Evolutionary conservation across 2,797 vertebrate genomes (phyloP).

Genomic region (Ispidina lecontei): DNA sequence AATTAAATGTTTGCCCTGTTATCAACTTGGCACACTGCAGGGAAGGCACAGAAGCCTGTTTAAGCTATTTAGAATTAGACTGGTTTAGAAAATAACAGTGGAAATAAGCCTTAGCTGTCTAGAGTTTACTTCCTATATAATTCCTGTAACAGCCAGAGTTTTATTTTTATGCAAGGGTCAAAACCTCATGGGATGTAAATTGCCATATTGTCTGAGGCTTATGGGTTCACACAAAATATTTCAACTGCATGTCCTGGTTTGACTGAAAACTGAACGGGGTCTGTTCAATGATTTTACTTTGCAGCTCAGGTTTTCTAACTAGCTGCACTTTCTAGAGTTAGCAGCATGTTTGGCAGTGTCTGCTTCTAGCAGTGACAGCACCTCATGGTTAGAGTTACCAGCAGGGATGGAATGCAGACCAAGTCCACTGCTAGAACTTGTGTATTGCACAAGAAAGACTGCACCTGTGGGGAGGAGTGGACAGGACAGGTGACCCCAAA

Average conservation of each 20-base stretch:
- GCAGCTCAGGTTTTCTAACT: too few relatives aligned
- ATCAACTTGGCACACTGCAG: conserved; percentile 32
- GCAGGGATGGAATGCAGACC: too few relatives aligned
- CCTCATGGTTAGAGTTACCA: too few relatives aligned
- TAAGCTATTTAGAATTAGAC: conserved; percentile 22
- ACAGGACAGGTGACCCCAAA: too few relatives aligned
- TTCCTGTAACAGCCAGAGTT: not conserved
- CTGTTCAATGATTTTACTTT: too few relatives aligned
- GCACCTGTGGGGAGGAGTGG: too few relatives aligned
- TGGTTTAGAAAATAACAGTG: not conserved
- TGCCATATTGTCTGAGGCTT: not conserved
- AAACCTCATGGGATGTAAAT: not conserved
- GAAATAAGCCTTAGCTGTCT: not conserved
- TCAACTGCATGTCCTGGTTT: not conserved
- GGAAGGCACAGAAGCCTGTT: conserved; percentile 46
- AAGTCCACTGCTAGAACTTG: too few relatives aligned
- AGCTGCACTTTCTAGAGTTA: too few relatives aligned
- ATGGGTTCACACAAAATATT: not conserved
- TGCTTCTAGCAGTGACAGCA: too few relatives aligned
- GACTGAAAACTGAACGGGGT: too few relatives aligned
- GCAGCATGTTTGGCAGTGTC: too few relatives aligned
- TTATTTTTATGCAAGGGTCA: not conserved
- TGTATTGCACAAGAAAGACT: too few relatives aligned
- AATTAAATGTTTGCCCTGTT: not conserved
- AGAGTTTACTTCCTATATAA: not conserved